Evolutionary conservation across 2,888 invertebrate species (phyloP), one percentile per base, ranked within the genome.

Genomic region (Taphrorychus bicolor): DNA sequence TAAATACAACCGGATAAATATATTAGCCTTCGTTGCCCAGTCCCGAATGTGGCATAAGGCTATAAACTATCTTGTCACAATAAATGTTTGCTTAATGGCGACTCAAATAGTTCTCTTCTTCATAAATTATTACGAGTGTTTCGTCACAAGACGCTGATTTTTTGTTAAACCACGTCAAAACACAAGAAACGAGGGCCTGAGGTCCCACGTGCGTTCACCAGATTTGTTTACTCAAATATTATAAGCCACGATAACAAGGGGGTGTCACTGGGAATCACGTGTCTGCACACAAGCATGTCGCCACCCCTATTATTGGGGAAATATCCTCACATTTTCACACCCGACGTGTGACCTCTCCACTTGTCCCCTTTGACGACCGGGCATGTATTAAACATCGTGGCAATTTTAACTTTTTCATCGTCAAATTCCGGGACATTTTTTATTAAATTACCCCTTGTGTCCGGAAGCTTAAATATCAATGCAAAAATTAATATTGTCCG

Each of bases 51-150:
- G 64, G 51, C 54, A 51, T 59, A 63, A 24, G 54, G 60, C 60
- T 76, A 76, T 78, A 79, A 79, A 78, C 78, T 76, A 70, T 54
- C 73, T 68, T 77, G 78, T 79, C 78, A 76, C 76, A 77, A 77
- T 78, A 78, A 79, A 77, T 76, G 77, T 72, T 72, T 73, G 73
- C 75, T 76, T 73, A 74, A 75, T 72, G 71, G 69, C 63, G 71
- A 72, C 18, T 70, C 73, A 73, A 74, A 73, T 72, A 70, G 72
- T 69, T 66, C 62, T 63, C 69, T 59, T 66, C 54, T 66, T 61
- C 70, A 66, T 70, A 70, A 70, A 70, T 70, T 70, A 58, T 61
- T n/a, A n/a, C n/a, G n/a, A n/a, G n/a, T n/a, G n/a, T n/a, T 65
- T 54, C 61, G 61, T 66, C 69, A 69, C 64, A 69, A 69, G 18